phyloP scores from a whole-genome alignment of 53 echinoderm and acorn worm genomes.

The Hippasteria phrygiana region DNA sequence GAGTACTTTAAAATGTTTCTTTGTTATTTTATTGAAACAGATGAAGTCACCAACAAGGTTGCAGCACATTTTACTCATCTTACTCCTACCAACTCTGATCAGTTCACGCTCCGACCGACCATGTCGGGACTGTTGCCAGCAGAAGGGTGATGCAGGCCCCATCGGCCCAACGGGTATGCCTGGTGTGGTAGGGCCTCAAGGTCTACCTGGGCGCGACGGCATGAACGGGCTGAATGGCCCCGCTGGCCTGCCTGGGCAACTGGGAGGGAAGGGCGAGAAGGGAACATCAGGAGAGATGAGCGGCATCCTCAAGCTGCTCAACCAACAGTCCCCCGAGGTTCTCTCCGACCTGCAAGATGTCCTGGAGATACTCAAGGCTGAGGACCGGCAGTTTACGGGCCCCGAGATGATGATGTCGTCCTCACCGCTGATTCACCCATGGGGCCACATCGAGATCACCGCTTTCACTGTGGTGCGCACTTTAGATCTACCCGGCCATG shows the following conservation, averaged over 20 bases:
- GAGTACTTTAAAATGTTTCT: neutral
- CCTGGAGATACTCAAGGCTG: slow-evolving; percentile 29
- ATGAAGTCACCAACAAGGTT: slow-evolving; percentile 1
- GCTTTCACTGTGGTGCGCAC: slow-evolving; percentile 86
- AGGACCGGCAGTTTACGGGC: neutral
- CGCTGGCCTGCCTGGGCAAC: slow-evolving; percentile 76
- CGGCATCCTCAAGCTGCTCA: slow-evolving; percentile 28
- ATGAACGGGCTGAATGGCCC: slow-evolving; percentile 76
- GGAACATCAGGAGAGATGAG: slow-evolving; percentile 64
- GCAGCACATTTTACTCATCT: neutral
- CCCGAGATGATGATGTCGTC: slow-evolving; percentile 51
- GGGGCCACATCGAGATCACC: slow-evolving; percentile 46
- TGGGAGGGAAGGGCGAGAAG: slow-evolving; percentile 65
- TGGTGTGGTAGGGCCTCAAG: slow-evolving; percentile 72
- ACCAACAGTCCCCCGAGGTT: slow-evolving; percentile 39
- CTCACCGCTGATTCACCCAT: slow-evolving; percentile 11
- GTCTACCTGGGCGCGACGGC: slow-evolving; percentile 80
- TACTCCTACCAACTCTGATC: slow-evolving; percentile 24
- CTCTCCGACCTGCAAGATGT: slow-evolving; percentile 45
- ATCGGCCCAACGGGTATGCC: slow-evolving; percentile 61
- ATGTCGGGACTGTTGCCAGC: slow-evolving; percentile 48
- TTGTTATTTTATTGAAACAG: slow-evolving; percentile 17
- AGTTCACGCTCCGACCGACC: slow-evolving; percentile 22
- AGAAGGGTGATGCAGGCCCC: slow-evolving; percentile 47
- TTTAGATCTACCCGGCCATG: slow-evolving; percentile 69